Base-by-base conservation (phyloP, 2,797 vertebrate species). In the Avahi laniger region DNA sequence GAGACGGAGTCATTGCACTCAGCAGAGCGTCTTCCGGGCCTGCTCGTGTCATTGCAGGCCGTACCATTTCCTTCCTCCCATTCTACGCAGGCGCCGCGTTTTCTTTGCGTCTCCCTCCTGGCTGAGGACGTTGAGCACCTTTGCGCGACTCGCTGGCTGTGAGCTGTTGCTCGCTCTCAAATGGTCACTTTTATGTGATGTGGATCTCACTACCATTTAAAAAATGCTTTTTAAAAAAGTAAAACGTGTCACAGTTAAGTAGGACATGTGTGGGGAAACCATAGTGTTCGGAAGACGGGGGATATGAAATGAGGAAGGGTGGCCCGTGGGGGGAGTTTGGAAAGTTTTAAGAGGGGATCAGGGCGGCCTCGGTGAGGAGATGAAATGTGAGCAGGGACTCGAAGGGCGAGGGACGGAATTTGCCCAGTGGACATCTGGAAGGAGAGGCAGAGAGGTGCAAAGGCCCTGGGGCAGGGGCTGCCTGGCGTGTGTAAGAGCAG, bases 261-360 rank as follows among this genome's bases (percentile, higher is more conserved):
- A n/a, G 17, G n/a, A 50, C 59, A 46, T 41, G 15, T 59, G 76
- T 33, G 73, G 30, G 17, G 17, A 48, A 67, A 38, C 12, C 4
- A 5, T 0, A 6, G 12, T 33, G 22, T 12, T 4, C 1, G 30
- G 15, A 4, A 30, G 4, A 20, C 7, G 1, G 11, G 22, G 17
- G 41, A 1, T 28, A 1, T 7, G 14, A 72, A 3, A 6, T 26
- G 61, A 46, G 28, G 11, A 33, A 26, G 3, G 7, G 9, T 69
- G 59, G 14, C 43, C 57, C 22, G 30, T 61, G 73, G 13, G 10
- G 20, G 48, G 10, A 15, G 22, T 17, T n/a, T 41, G 48, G 15
- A 4, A 3, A 28, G 65, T 35, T 30, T 30, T 1, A 5, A 63
- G 54, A 50, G 72, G 12, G 9, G 65, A 20, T 63, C 18, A 41